Conservation (phyloP, 37 sponge, comb jelly and placozoan genomes). For the Aplysina aerophoba region DNA sequence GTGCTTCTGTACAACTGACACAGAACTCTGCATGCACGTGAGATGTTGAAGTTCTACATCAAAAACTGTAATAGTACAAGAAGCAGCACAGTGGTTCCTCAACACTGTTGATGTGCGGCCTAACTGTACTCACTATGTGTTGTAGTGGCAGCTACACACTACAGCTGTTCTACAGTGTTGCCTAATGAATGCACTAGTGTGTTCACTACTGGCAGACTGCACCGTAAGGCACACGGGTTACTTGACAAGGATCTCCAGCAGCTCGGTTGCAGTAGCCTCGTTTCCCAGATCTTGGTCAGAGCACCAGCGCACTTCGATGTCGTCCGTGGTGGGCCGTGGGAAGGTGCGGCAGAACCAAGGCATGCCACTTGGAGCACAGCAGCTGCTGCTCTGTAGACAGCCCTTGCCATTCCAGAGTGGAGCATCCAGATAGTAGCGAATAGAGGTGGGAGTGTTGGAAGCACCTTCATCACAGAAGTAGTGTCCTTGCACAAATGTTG, state of each 20-base stretch:
- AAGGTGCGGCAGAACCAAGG: constrained; percentile 29
- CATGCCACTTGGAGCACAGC: constrained; percentile 18
- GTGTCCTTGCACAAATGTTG: not conserved
- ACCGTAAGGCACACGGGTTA: not conserved
- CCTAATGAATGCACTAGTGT: too few species aligned
- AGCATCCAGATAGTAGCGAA: not conserved
- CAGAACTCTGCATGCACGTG: too few species aligned
- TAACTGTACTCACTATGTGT: too few species aligned
- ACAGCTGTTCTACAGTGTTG: too few species aligned
- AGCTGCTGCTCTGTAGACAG: not conserved
- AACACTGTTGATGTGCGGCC: too few species aligned
- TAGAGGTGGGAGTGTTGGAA: not conserved
- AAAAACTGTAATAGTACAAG: too few species aligned
- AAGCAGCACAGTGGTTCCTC: too few species aligned
- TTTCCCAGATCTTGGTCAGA: not conserved
- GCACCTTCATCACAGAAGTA: not conserved
- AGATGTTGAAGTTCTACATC: too few species aligned
- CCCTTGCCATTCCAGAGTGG: constrained; percentile 10
- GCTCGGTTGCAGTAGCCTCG: constrained; percentile 2
- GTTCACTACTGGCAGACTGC: too few species aligned
- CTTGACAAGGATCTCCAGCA: constrained; percentile 20
- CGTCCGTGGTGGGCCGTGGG: not conserved
- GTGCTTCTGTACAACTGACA: too few species aligned
- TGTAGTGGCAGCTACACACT: too few species aligned
- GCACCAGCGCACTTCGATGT: constrained; percentile 7